These are phyloP conservation scores for Novumbra hubbsi DNA, from an alignment of 2,797 vertebrate species.

Conservation along the genomic window DNA sequence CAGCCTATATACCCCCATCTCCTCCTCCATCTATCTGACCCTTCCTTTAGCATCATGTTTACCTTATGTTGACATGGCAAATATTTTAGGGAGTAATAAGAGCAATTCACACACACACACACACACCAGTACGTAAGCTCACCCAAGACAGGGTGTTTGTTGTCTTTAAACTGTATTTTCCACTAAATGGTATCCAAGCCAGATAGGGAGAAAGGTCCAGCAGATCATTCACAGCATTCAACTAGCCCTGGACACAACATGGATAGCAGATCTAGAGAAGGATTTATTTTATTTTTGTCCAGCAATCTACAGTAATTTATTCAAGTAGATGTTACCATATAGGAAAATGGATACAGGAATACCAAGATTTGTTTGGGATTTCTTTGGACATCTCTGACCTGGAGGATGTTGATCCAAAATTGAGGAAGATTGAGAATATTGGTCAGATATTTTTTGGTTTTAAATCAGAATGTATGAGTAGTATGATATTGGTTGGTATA, in stretches of 20 bases:
- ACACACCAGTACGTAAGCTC: not conserved
- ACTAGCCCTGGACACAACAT: not conserved
- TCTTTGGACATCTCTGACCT: not conserved
- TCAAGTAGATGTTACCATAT: not conserved
- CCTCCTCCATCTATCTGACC: conserved; percentile 1
- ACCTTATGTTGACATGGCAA: conserved; percentile 26
- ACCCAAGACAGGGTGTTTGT: conserved; percentile 28
- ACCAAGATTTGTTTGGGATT: not conserved
- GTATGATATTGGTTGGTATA: not conserved
- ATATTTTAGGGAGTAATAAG: conserved; percentile 43
- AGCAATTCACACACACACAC: conserved; percentile 1
- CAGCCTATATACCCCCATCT: too few species aligned
- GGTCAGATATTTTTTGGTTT: not conserved
- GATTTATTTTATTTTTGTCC: not conserved
- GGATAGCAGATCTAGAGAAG: not conserved
- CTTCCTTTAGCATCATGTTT: too few species aligned
- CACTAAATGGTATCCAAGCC: conserved; percentile 30
- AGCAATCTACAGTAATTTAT: not conserved
- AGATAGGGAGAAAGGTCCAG: not conserved
- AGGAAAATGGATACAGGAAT: not conserved
- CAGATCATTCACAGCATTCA: not conserved
- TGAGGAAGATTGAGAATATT: not conserved
- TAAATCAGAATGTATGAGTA: not conserved
- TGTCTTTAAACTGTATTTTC: conserved; percentile 37
- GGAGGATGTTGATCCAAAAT: not conserved